phyloP scores from a whole-genome alignment of 2,113 vertebrate genomes.

The Chunga burmeisteri region DNA sequence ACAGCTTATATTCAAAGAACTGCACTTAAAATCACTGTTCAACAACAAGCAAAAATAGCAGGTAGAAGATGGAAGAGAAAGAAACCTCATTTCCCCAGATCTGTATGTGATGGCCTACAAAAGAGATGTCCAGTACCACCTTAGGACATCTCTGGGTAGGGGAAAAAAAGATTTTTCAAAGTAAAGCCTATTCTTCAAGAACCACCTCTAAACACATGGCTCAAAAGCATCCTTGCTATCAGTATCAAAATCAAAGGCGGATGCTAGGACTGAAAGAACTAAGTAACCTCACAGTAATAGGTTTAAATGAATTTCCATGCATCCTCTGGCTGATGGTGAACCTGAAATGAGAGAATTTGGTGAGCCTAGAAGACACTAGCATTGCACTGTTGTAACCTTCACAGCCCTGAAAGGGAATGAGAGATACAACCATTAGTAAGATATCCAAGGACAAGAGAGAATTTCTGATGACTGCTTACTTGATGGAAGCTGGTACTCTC shows the following conservation, averaged over 20 bases:
- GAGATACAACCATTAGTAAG: background rate
- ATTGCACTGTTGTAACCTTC: background rate
- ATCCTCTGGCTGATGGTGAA: background rate
- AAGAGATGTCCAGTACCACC: background rate
- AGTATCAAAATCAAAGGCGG: background rate
- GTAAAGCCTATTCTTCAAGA: background rate
- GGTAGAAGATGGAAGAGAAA: background rate
- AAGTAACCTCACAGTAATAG: background rate
- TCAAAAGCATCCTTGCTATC: background rate
- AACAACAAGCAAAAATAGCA: background rate
- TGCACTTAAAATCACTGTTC: background rate
- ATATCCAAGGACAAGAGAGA: background rate
- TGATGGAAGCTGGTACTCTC: background rate
- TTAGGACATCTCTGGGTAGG: background rate
- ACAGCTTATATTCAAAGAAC: background rate
- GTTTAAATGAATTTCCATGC: background rate
- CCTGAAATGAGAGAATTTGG: background rate
- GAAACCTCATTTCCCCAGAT: background rate
- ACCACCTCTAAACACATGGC: background rate
- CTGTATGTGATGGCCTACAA: background rate
- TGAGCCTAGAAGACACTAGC: background rate
- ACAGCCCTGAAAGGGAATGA: background rate
- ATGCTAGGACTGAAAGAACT: background rate
- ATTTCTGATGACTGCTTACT: background rate
- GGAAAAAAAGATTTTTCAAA: background rate